Percentiles rank a stretch among this genome's conserved stretches.
These are phyloP conservation scores for Bimastos eiseni DNA, from an alignment of 2,888 invertebrate species.

Conservation along the genomic window DNA sequence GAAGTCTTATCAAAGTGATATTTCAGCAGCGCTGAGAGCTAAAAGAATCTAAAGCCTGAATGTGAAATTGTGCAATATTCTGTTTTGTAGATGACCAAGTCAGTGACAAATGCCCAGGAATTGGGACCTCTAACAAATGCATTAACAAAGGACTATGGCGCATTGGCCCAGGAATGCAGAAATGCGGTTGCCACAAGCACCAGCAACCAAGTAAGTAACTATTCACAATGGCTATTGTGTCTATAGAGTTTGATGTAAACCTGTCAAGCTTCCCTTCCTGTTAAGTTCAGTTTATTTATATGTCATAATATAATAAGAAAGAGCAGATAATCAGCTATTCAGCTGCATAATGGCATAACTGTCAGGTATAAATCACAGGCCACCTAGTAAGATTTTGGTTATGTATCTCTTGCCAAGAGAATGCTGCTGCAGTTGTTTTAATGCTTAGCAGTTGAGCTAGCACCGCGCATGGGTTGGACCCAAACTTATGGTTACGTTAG, in stretches of 20 bases:
- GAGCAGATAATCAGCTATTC: too few species aligned
- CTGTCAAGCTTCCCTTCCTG: background rate
- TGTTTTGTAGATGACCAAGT: constrained; percentile 69
- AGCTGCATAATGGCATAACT: too few species aligned
- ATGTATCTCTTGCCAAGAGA: too few species aligned
- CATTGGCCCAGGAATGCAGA: constrained; percentile 82
- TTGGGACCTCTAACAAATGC: constrained; percentile 84
- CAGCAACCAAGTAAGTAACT: constrained; percentile 80
- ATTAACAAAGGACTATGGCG: constrained; percentile 83
- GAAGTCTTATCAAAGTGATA: background rate
- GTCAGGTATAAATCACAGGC: too few species aligned
- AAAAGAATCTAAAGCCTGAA: background rate
- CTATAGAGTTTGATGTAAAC: background rate
- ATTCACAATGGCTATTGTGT: background rate
- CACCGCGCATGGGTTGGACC: too few species aligned
- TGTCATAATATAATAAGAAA: too few species aligned
- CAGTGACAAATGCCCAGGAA: constrained; percentile 68
- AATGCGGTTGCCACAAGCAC: constrained; percentile 88
- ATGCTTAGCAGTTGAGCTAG: too few species aligned
- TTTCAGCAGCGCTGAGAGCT: background rate
- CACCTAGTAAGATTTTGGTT: too few species aligned
- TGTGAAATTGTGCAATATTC: background rate
- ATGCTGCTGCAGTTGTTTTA: too few species aligned
- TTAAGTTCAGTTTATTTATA: background rate
- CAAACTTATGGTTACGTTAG: too few species aligned